A percentile compares a stretch with the other conserved stretches of the same genome.
These are phyloP conservation scores for Stigmatopora nigra DNA, from an alignment of 2,113 vertebrate genomes.

Conservation along the genomic window DNA sequence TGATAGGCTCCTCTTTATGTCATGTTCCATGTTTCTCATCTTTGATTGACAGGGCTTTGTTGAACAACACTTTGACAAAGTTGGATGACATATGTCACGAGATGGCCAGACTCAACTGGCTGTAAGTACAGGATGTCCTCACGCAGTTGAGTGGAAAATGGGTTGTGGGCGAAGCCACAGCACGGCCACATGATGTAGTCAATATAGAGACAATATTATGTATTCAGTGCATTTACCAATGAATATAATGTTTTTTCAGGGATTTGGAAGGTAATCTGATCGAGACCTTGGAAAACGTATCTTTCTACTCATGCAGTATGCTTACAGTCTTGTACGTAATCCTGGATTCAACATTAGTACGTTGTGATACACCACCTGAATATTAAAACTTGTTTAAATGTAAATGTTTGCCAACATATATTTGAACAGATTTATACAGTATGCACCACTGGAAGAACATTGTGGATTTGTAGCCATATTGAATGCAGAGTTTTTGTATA, in stretches of 20 bases:
- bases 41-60: slow-evolving; percentile 72
- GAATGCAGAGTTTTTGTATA: not conserved
- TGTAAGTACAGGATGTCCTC: slow-evolving; percentile 74
- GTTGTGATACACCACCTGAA: not conserved
- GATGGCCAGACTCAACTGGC: slow-evolving; percentile 86
- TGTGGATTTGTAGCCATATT: not conserved
- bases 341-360: not conserved
- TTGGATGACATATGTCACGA: slow-evolving; percentile 78
- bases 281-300: slow-evolving; percentile 79
- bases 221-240: too few relatives aligned
- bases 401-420: slow-evolving; percentile 1
- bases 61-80: slow-evolving; percentile 83
- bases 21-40: not conserved
- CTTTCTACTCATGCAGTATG: slow-evolving; percentile 82
- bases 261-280: slow-evolving; percentile 91
- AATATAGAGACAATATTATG: too few relatives aligned
- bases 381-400: not conserved
- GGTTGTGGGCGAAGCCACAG: not conserved
- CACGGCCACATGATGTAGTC: not conserved
- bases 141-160: not conserved
- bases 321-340: slow-evolving; percentile 90
- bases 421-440: not conserved
- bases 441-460: not conserved
- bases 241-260: slow-evolving; percentile 52
- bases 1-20: not conserved